These are phyloP conservation scores for Drosophila putrida DNA, from an alignment of 2,888 invertebrate species.

Conservation along the genomic window DNA sequence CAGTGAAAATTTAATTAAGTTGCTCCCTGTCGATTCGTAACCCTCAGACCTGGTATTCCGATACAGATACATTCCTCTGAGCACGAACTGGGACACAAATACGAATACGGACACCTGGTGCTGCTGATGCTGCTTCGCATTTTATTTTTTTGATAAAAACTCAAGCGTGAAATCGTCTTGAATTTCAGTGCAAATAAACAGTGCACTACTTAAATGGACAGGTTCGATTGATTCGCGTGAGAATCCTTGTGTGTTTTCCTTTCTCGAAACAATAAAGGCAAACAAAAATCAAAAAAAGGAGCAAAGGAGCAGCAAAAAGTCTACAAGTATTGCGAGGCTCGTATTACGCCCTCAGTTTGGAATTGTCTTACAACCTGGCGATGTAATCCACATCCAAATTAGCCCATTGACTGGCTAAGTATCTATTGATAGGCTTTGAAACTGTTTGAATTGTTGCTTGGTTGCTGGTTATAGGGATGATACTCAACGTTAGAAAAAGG, in stretches of 20 bases:
- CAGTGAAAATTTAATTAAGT: slow-evolving; percentile 83
- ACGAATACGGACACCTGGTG: slow-evolving; percentile 41
- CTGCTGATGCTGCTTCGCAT: neutral
- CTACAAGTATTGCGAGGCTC: slow-evolving; percentile 40
- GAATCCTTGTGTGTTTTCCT: slow-evolving; percentile 69
- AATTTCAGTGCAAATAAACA: slow-evolving; percentile 76
- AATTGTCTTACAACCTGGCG: slow-evolving; percentile 65
- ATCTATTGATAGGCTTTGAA: slow-evolving; percentile 46
- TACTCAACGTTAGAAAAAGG: neutral
- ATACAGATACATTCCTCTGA: slow-evolving; percentile 29
- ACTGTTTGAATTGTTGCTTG: slow-evolving; percentile 45
- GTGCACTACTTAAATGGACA: slow-evolving; percentile 51
- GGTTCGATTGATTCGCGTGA: slow-evolving; percentile 74
- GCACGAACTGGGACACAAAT: slow-evolving; percentile 4
- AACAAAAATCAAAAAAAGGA: slow-evolving; percentile 35
- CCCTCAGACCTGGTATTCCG: slow-evolving; percentile 15
- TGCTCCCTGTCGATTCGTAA: slow-evolving; percentile 49
- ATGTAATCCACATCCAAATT: slow-evolving; percentile 49
- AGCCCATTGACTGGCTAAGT: slow-evolving; percentile 49
- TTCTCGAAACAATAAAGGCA: slow-evolving; percentile 58
- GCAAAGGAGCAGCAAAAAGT: slow-evolving; percentile 4
- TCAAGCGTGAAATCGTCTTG: slow-evolving; percentile 72
- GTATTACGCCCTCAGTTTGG: slow-evolving; percentile 69
- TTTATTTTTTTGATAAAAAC: slow-evolving; percentile 34
- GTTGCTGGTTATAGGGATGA: slow-evolving; percentile 13